These are phyloP conservation scores for Lepus europaeus DNA, from an alignment of 2,113 vertebrate genomes.

Conservation along the genomic window DNA sequence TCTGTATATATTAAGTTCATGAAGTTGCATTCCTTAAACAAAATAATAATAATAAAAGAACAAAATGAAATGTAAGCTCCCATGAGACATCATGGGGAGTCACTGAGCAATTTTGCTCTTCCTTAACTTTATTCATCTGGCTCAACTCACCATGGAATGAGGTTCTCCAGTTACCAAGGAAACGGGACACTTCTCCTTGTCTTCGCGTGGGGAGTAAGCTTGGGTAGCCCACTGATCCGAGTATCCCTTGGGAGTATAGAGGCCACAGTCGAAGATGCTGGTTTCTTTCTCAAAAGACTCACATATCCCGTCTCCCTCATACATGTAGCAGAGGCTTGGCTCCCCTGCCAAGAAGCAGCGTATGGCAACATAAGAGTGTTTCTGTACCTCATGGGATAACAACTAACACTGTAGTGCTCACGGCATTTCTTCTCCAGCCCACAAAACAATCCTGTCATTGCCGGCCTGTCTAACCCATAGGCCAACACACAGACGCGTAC, in stretches of 20 bases:
- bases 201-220: constrained; percentile 91
- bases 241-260: constrained; percentile 91
- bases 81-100: no score
- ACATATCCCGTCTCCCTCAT: constrained; percentile 93
- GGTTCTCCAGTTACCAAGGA: constrained; percentile 92
- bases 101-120: neutral
- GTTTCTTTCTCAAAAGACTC: constrained; percentile 93
- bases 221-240: constrained; percentile 93
- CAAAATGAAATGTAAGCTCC: neutral
- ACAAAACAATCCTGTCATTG: neutral
- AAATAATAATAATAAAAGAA: no score
- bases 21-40: no score
- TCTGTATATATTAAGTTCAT: no score
- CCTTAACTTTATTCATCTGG: neutral
- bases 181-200: constrained; percentile 90
- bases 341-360: constrained; percentile 89
- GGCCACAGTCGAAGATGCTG: constrained; percentile 93
- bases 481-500: neutral
- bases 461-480: neutral
- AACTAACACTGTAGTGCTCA: neutral
- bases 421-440: neutral
- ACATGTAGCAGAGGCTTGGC: constrained; percentile 95
- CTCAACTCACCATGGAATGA: constrained; percentile 89
- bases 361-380: neutral
- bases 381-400: neutral